Evolutionary conservation across 2,113 vertebrate species (phyloP).

Genomic region (Irena cyanogastra): DNA sequence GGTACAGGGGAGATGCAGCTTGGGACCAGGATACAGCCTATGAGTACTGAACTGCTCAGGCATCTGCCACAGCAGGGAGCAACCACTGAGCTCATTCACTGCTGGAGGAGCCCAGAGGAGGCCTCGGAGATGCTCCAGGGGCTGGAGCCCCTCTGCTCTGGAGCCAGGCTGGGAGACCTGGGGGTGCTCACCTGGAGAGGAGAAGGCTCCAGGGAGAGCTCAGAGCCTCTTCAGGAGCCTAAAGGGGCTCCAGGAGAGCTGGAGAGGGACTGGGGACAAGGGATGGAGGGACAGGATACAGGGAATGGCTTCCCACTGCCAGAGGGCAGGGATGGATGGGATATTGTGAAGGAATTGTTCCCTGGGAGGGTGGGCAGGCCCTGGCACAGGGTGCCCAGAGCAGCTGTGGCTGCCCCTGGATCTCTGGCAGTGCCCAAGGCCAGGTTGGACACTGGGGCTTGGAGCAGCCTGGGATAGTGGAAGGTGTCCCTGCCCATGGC

Average conservation of each 20-base stretch:
- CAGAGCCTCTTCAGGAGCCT: neutral
- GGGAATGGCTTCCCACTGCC: neutral
- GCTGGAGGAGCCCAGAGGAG: neutral
- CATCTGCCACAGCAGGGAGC: neutral
- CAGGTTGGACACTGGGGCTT: accelerated
- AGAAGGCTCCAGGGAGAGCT: neutral
- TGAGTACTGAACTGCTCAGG: neutral
- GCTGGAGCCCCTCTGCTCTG: neutral
- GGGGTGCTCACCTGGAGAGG: neutral
- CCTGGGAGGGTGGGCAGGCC: neutral
- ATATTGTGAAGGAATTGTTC: neutral
- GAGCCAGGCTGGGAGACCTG: neutral
- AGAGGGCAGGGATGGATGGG: neutral
- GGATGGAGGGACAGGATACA: neutral
- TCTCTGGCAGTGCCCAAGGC: neutral
- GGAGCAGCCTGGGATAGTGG: neutral
- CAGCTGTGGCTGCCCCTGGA: neutral
- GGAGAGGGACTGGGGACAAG: neutral
- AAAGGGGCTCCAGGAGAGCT: neutral
- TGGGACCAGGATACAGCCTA: accelerated
- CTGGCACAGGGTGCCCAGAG: neutral
- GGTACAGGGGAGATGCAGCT: neutral
- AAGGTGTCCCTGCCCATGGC: neutral
- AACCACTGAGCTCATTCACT: neutral
- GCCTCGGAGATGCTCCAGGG: accelerated